Evolutionary conservation across 2,113 vertebrate species (phyloP), one percentile per base, ranked within the genome.

Genomic region (Argyrosomus japonicus): DNA sequence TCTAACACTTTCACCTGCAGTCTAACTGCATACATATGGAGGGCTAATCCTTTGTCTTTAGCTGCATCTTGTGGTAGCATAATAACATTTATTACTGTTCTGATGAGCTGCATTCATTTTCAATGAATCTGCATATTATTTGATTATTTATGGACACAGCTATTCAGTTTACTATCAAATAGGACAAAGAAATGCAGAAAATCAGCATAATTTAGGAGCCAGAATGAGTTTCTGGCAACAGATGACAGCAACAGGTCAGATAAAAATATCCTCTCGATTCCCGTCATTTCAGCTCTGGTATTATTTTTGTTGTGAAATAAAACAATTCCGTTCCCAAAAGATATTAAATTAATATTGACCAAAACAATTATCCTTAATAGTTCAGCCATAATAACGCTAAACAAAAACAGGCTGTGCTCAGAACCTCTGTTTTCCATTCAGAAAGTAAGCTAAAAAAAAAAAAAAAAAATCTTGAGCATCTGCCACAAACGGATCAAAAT

Each of bases 401-500:
- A 12, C 29, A 36, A 48, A 43, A 48, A 6, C 15, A 36, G 17
- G 23, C 23, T 48, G 3, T 18, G 2, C 21, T 29, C 23, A 15
- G 11, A 2, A 6, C 17, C 29, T 64, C 15, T 13, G 7, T 64
- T 68, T 40, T 56, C 54, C 50, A 65, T 58, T 81, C 58, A 11
- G 11, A 67, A 13, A 53, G 18, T 17, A 27, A 62, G 62, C 25
- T n/a, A 29, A 29, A 3, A 40, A 36, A 36, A 36, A 36, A 36
- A 40, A 40, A 40, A n/a, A 45, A 12, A 71, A 58, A 51, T 29
- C 57, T n/a, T 40, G 10, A 54, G 75, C 18, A 69, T 36, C 77
- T 32, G 15, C 4, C 14, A 50, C 5, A 11, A 73, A 9, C 45
- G 18, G 43, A 80, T 81, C 62, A 64, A 68, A 8, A 80, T 63